Conservation (phyloP, 2,113 vertebrate species). For the Zosterops japonicus region DNA sequence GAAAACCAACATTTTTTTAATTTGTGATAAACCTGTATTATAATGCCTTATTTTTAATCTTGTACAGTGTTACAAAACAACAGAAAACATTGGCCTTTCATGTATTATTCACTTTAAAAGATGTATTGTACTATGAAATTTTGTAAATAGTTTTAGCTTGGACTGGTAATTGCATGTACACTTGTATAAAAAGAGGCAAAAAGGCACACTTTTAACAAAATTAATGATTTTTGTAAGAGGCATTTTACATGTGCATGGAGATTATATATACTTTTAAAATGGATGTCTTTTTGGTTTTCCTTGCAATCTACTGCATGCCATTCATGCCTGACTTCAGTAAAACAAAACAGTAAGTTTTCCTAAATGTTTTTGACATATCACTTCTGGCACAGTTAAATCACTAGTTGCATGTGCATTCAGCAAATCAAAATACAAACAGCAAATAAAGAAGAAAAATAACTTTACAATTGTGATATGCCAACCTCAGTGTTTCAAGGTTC, state of each 20-base stretch:
- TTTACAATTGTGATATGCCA: neutral
- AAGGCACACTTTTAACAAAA: slow-evolving; percentile 74
- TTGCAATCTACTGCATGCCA: slow-evolving; percentile 69
- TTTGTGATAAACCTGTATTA: slow-evolving; percentile 81
- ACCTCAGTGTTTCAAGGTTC: slow-evolving; percentile 35
- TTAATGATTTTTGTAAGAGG: slow-evolving; percentile 81
- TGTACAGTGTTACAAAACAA: slow-evolving; percentile 79
- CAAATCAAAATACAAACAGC: slow-evolving; percentile 45
- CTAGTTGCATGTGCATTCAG: slow-evolving; percentile 48
- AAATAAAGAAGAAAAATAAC: slow-evolving; percentile 26
- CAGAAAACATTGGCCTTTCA: slow-evolving; percentile 84
- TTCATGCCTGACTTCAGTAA: slow-evolving; percentile 60
- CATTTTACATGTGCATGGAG: slow-evolving; percentile 59
- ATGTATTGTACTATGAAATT: slow-evolving; percentile 81
- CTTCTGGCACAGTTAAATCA: slow-evolving; percentile 9
- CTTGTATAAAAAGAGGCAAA: slow-evolving; percentile 75
- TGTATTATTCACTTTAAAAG: slow-evolving; percentile 85
- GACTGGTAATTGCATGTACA: slow-evolving; percentile 78
- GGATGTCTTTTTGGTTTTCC: slow-evolving; percentile 43
- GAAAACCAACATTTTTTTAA: slow-evolving; percentile 69
- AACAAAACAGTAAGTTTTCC: slow-evolving; percentile 49
- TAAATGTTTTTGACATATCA: slow-evolving; percentile 56
- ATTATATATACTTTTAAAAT: slow-evolving; percentile 57
- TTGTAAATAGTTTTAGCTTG: slow-evolving; percentile 85
- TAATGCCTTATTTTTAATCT: slow-evolving; percentile 92